A percentile compares a stretch with the other conserved stretches of the same genome.
Conservation (phyloP, 2,797 vertebrate genomes). For the Channallabes apus region DNA sequence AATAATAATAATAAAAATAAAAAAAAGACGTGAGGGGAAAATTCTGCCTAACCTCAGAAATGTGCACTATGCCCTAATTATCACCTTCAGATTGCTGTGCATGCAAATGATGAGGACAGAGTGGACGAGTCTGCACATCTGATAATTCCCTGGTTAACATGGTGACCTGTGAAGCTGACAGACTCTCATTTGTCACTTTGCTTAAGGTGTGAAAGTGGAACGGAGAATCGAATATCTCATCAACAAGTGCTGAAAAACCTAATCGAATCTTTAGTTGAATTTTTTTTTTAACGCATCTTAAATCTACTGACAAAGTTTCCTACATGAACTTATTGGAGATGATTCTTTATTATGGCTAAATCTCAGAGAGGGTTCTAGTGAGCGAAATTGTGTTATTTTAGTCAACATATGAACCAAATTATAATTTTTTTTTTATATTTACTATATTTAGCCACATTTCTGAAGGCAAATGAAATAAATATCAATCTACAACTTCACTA, state of each 20-base stretch:
- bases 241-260: background rate
- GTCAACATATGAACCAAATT: too few species aligned
- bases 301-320: background rate
- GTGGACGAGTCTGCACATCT: slow-evolving; percentile 15
- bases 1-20: slow-evolving; percentile 19
- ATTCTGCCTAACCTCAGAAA: background rate
- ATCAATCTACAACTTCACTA: background rate
- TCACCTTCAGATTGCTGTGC: background rate
- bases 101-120: background rate
- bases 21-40: background rate
- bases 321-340: background rate
- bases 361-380: background rate
- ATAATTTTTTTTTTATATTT: too few species aligned
- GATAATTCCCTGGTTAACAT: slow-evolving; percentile 22
- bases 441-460: background rate
- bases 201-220: background rate
- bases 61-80: slow-evolving; percentile 29
- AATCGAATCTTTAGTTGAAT: background rate
- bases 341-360: background rate
- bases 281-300: background rate
- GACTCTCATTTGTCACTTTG: slow-evolving; percentile 1
- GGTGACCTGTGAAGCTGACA: slow-evolving; percentile 15
- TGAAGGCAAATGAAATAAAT: background rate
- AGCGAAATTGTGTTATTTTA: background rate
- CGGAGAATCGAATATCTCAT: background rate